Base-by-base conservation (phyloP, 2,888 invertebrate genomes). In the Callinectes sapidus region DNA sequence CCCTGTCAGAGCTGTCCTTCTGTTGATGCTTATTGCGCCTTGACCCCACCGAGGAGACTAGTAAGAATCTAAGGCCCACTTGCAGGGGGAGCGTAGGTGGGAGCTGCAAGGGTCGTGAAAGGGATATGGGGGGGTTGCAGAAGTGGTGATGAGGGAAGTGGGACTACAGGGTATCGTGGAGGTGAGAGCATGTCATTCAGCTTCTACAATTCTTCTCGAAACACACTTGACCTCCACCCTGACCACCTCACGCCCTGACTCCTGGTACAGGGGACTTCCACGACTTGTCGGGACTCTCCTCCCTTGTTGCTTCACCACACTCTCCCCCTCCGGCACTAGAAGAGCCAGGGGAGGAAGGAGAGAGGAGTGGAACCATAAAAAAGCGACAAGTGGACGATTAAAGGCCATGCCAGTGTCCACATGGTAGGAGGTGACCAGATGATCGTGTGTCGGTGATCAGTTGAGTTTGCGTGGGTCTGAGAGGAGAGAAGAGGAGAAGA, bases 231-330 rank as follows among this genome's bases (percentile, higher is more conserved):
- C 87, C 87, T 54, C 16, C 54, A 87, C 48, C 48, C 48, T 48
- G 48, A 87, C 87, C 42, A 23, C 42, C 87, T n/a, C 87, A 87
- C 87, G 14, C 16, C 35, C 86, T 42, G 39, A 87, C 87, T n/a
- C 87, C n/a, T 35, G 54, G 10, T n/a, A n/a, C 42, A 42, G n/a
- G 87, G 42, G n/a, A 13, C 39, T 48, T 28, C 54, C 54, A n/a
- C 23, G 48, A 23, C 13, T 48, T 42, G 42, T 28, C 16, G 14
- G 1, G 1, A 39, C 13, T 14, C 87, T 28, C 87, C 13, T 14
- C 87, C 8, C 18, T 23, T 2, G 8, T 14, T 14, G 16, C 16
- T 8, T 14, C 55, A 1, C 55, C 55, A 81, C 14, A 8, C 23
- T n/a, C 3, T 85, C 32, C 87, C 42, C 87, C 87, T 39, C 48